A percentile compares a stretch with the other conserved stretches of the same genome.
These are phyloP conservation scores for Melitaea athalia DNA, from an alignment of 2,888 invertebrate genomes.

Conservation along the genomic window DNA sequence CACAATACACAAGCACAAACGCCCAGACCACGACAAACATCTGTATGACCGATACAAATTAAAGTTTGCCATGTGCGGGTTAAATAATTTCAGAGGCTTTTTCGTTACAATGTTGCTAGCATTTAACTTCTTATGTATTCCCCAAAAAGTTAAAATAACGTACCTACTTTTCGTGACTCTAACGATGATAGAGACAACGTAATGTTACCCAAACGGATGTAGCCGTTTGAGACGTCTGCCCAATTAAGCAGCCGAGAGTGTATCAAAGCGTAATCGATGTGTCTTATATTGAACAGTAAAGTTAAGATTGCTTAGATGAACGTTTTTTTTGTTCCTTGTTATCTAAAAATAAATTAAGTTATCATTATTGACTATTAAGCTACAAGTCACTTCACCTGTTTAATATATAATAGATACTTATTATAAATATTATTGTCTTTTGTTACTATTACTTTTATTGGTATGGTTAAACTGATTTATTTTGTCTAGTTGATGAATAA, in stretches of 20 bases:
- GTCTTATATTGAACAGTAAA: conserved; percentile 31
- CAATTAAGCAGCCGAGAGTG: conserved; percentile 63
- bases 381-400: too few relatives aligned
- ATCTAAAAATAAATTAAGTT: background rate
- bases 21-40: too few relatives aligned
- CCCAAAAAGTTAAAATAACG: background rate
- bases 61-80: too few relatives aligned
- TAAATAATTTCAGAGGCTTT: too few relatives aligned
- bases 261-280: conserved; percentile 36
- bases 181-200: conserved; percentile 41
- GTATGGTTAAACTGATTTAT: too few relatives aligned
- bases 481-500: background rate
- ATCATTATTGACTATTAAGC: too few relatives aligned
- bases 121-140: background rate
- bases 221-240: conserved; percentile 68
- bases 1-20: too few relatives aligned
- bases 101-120: too few relatives aligned
- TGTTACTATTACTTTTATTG: too few relatives aligned
- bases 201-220: conserved; percentile 68
- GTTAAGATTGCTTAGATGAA: conserved; percentile 18
- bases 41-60: too few relatives aligned
- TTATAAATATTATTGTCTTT: too few relatives aligned
- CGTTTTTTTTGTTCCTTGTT: conserved; percentile 12
- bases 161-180: background rate
- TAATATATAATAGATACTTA: too few relatives aligned